Base-by-base conservation (phyloP, 2,113 vertebrate genomes). In the Thomomys bottae region DNA sequence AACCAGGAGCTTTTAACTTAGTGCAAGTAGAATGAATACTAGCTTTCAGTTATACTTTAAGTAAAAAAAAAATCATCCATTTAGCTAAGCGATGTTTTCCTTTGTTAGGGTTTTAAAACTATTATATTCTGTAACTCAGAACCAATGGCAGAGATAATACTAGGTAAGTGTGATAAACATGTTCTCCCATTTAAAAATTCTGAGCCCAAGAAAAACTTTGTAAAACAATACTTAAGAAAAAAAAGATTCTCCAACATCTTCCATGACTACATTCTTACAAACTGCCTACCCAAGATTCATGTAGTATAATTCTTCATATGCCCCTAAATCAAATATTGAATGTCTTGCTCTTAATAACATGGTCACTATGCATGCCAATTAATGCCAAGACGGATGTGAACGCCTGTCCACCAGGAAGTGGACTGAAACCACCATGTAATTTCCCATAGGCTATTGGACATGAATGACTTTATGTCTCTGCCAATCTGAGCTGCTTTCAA, bases 401-500 rank as follows among this genome's bases (percentile, higher is more conserved):
- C 64, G 64, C 26, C 84, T 96, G 85, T 89, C 90, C 87, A 72
- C 87, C 75, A 94, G 61, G 49, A 94, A 79, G 42, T 88, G 61
- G 54, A 82, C 81, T 88, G 82, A 96, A 93, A 94, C 81, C 38
- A 89, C 89, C 91, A 89, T 66, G 73, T 95, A 94, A 91, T 92
- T 97, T 89, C 87, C 93, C 70, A 91, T 68, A 94, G 66, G 54
- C 73, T 75, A 82, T 93, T 91, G 94, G 94, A 75, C 32, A 85
- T 59, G 91, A 94, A 94, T 94, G 84, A 79, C 73, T 92, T 93
- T 85, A 78, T 32, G 84, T 89, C 92, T 91, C 59, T 94, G 89
- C 80, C 66, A 92, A 91, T 78, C 42, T 59, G 61, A 92, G 30
- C 78, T 79, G 89, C 70, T 87, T 96, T 95, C 70, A 89, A 92